Conservation (phyloP, 2,113 vertebrate genomes). For the Syrmaticus mikado region DNA sequence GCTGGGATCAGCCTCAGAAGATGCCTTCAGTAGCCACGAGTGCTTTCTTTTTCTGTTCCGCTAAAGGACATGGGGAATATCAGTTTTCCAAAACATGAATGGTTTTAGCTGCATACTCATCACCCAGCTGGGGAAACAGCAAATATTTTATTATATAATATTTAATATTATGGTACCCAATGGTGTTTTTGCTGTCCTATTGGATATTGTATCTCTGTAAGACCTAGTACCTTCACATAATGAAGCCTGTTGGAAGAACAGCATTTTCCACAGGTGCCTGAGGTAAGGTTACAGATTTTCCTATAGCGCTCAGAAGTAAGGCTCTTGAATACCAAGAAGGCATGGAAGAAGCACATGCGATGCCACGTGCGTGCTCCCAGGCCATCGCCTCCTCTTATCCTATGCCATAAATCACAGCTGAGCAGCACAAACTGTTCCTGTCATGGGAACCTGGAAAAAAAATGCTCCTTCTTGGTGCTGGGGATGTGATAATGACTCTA, state of each 20-base stretch:
- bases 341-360: neutral
- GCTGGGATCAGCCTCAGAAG: neutral
- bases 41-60: neutral
- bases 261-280: neutral
- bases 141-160: neutral
- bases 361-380: neutral
- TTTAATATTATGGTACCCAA: neutral
- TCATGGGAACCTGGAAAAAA: neutral
- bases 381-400: neutral
- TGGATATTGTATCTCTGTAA: rapidly evolving
- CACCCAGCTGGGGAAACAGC: neutral
- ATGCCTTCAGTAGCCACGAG: rapidly evolving
- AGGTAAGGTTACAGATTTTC: neutral
- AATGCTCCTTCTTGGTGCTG: neutral
- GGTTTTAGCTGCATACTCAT: neutral
- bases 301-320: neutral
- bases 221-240: neutral
- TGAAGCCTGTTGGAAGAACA: neutral
- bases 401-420: conserved; percentile 18
- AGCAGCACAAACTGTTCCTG: conserved; percentile 68
- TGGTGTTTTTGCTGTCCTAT: rapidly evolving
- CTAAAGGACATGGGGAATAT: rapidly evolving
- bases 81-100: neutral
- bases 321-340: neutral
- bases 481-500: conserved; percentile 33